A percentile compares a stretch with the other conserved stretches of the same genome.
These are phyloP conservation scores for Mycalesis mineus DNA, from an alignment of 2,888 invertebrate species.

Conservation along the genomic window DNA sequence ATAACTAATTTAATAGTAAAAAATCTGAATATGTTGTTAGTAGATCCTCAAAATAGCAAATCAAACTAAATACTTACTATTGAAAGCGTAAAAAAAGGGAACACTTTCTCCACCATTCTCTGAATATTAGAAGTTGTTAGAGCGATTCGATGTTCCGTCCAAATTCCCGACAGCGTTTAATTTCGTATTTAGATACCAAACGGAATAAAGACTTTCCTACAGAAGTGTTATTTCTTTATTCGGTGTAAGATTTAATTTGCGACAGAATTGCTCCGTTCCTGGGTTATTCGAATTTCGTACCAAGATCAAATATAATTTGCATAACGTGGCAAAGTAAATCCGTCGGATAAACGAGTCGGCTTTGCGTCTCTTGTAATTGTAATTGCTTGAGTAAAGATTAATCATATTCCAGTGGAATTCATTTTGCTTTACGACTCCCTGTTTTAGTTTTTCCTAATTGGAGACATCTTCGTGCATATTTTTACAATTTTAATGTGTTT, in stretches of 20 bases:
- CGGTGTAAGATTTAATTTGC: conserved; percentile 31
- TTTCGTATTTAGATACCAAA: conserved; percentile 13
- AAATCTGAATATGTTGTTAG: too few species aligned
- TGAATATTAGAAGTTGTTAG: not conserved
- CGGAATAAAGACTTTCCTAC: not conserved
- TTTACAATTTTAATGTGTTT: too few species aligned
- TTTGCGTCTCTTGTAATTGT: conserved; percentile 15
- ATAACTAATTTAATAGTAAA: too few species aligned
- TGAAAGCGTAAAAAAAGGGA: too few species aligned
- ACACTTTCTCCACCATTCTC: too few species aligned
- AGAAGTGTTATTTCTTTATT: conserved; percentile 26
- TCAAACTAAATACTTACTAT: too few species aligned
- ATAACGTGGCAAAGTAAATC: conserved; percentile 24
- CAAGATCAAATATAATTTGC: conserved; percentile 30
- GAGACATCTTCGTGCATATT: not conserved
- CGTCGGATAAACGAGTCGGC: conserved; percentile 5
- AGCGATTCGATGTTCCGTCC: not conserved
- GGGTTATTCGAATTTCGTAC: conserved; percentile 21
- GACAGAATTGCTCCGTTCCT: conserved; percentile 31
- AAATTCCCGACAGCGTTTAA: conserved; percentile 18
- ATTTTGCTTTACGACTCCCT: not conserved
- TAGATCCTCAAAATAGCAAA: too few species aligned
- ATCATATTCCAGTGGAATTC: conserved; percentile 5
- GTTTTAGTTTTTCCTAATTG: not conserved
- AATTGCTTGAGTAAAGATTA: conserved; percentile 14